Conservation (phyloP, 2,888 invertebrate genomes). For the Nipponacmea schrenckii region DNA sequence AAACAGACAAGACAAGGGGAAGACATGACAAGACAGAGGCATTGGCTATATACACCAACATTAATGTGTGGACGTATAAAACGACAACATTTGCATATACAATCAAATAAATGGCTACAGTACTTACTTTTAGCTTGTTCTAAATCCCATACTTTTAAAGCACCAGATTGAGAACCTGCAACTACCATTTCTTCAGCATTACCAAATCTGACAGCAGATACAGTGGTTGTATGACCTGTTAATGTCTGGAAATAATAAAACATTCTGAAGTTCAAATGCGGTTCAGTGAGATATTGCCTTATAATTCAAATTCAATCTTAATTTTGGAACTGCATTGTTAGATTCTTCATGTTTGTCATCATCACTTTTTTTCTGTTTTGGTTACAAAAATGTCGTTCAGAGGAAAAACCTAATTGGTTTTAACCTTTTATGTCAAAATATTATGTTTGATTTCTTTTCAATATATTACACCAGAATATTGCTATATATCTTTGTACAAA, state of each 20-base stretch:
- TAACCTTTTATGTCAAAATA: too few species aligned
- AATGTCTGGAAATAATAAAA: constrained; percentile 69
- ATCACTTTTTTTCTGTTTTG: neutral
- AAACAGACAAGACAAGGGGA: neutral
- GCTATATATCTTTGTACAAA: too few species aligned
- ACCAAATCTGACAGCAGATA: constrained; percentile 94
- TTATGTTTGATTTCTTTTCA: too few species aligned
- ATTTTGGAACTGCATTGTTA: neutral
- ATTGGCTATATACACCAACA: too few species aligned
- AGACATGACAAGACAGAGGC: neutral
- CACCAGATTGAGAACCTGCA: constrained; percentile 93
- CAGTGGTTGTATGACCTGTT: constrained; percentile 91
- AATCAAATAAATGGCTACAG: too few species aligned
- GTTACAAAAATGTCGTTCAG: too few species aligned
- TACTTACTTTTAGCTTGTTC: constrained; percentile 84
- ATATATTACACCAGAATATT: too few species aligned
- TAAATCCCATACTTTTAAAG: constrained; percentile 94
- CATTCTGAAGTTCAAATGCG: neutral
- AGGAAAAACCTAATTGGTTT: too few species aligned
- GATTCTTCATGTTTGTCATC: neutral
- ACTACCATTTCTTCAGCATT: constrained; percentile 90
- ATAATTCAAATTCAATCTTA: neutral
- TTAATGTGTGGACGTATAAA: too few species aligned
- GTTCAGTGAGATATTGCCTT: neutral
- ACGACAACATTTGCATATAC: too few species aligned